Conservation (phyloP, 1,140 invertebrate species). For the Orussus abietinus region DNA sequence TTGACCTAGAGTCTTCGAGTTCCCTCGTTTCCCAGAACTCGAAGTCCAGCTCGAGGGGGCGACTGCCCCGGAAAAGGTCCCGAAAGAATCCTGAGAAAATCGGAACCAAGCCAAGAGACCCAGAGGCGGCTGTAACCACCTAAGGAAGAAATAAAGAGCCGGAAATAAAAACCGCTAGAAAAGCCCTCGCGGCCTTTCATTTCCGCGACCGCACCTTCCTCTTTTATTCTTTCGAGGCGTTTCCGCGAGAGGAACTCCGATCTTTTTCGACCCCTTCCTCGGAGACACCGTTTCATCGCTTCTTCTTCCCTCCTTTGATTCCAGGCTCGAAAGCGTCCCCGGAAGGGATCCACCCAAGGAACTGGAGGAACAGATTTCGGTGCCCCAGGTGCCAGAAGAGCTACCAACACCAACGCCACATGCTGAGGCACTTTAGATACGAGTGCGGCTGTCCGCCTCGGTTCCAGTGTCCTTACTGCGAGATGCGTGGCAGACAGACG, state of each 20-base stretch:
- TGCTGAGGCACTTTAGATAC: slow-evolving; percentile 59
- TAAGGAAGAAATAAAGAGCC: no score
- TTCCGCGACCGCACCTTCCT: no score
- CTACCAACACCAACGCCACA: slow-evolving; percentile 36
- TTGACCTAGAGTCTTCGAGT: no score
- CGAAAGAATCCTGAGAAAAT: no score
- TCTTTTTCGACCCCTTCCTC: not conserved
- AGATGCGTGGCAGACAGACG: slow-evolving; percentile 31
- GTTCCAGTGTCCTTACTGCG: slow-evolving; percentile 59
- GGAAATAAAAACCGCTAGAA: not conserved
- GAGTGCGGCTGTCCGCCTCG: slow-evolving; percentile 65
- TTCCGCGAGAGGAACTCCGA: no score
- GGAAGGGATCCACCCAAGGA: not conserved
- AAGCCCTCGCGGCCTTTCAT: not conserved
- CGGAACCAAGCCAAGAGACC: no score
- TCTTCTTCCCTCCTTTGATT: slow-evolving; percentile 16
- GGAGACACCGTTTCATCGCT: no score
- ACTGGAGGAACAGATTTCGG: slow-evolving; percentile 7
- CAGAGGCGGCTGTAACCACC: no score
- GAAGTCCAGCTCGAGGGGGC: no score
- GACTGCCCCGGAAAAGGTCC: no score
- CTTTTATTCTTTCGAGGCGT: no score
- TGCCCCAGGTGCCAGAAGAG: slow-evolving; percentile 40
- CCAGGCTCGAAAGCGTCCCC: slow-evolving; percentile 11
- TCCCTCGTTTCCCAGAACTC: no score